A percentile compares a stretch with the other conserved stretches of the same genome.
phyloP scores from a whole-genome alignment of 2,888 invertebrate genomes.

The Parelbella ahira region DNA sequence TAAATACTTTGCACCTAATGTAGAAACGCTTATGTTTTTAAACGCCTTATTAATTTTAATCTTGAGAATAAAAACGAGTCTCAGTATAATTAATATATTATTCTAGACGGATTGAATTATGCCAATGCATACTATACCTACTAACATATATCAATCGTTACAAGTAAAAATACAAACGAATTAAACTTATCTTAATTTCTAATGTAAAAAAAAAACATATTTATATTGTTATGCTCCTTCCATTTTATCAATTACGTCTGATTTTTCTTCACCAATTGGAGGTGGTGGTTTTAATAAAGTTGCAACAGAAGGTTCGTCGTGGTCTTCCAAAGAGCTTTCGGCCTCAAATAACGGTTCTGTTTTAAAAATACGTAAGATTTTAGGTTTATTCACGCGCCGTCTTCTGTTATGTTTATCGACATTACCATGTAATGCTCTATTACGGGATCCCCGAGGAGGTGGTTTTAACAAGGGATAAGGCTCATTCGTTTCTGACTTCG shows the following conservation, averaged over 20 bases:
- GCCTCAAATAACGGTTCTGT: slow-evolving; percentile 62
- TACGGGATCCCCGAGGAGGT: slow-evolving; percentile 47
- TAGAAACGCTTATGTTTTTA: too few relatives aligned
- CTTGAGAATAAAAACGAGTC: too few relatives aligned
- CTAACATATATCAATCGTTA: too few relatives aligned
- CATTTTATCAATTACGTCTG: slow-evolving; percentile 36
- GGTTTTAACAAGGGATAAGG: slow-evolving; percentile 72
- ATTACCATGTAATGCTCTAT: slow-evolving; percentile 36
- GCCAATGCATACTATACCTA: too few relatives aligned
- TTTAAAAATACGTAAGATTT: slow-evolving; percentile 51
- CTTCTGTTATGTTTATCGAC: slow-evolving; percentile 51
- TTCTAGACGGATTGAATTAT: too few relatives aligned
- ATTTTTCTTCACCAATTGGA: slow-evolving; percentile 49
- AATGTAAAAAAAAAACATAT: too few relatives aligned
- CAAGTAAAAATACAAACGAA: too few relatives aligned
- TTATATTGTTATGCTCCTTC: slow-evolving; percentile 20
- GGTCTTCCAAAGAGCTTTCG: slow-evolving; percentile 33
- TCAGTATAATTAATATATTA: too few relatives aligned
- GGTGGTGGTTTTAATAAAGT: slow-evolving; percentile 55
- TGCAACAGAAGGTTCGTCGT: slow-evolving; percentile 44
- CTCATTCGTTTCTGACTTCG: slow-evolving; percentile 53
- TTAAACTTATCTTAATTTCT: too few relatives aligned
- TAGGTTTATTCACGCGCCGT: slow-evolving; percentile 54
- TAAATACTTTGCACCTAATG: too few relatives aligned
- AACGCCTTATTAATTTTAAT: too few relatives aligned